phyloP scores from a whole-genome alignment of 2,888 invertebrate species.

The Mythimna ferrago region DNA sequence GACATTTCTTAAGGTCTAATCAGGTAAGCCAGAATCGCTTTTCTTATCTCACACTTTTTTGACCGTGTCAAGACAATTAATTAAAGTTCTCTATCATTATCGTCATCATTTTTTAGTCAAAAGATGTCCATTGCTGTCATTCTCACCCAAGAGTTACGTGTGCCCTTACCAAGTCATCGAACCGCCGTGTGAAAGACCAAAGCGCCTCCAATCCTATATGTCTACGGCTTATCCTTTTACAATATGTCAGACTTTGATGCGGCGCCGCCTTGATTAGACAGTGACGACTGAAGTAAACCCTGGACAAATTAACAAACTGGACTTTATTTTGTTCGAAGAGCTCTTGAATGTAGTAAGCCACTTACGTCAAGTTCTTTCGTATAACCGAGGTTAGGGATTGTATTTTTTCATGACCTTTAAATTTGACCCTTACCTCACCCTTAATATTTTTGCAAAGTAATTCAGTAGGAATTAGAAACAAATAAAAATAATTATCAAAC shows the following conservation, averaged over 20 bases:
- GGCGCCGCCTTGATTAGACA: conserved; percentile 47
- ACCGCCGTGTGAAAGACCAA: background rate
- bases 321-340: conserved; percentile 30
- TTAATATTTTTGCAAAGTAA: background rate
- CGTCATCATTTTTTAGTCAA: too few relatives aligned
- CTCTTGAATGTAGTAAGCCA: conserved; percentile 24
- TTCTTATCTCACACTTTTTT: background rate
- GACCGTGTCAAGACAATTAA: background rate
- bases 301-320: conserved; percentile 46
- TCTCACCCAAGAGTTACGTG: too few relatives aligned
- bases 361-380: conserved; percentile 4
- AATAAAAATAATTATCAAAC: too few relatives aligned
- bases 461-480: too few relatives aligned
- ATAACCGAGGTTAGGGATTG: too few relatives aligned
- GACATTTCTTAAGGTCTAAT: too few relatives aligned
- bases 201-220: background rate
- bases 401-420: background rate
- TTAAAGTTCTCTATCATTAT: too few relatives aligned
- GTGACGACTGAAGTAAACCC: conserved; percentile 29
- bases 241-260: conserved; percentile 35
- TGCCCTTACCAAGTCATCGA: too few relatives aligned
- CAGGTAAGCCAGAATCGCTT: background rate
- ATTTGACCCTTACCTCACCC: too few relatives aligned
- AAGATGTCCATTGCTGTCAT: too few relatives aligned
- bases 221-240: background rate